Base-by-base conservation (phyloP, 2,888 invertebrate species). In the Chymomyza caudatula region DNA sequence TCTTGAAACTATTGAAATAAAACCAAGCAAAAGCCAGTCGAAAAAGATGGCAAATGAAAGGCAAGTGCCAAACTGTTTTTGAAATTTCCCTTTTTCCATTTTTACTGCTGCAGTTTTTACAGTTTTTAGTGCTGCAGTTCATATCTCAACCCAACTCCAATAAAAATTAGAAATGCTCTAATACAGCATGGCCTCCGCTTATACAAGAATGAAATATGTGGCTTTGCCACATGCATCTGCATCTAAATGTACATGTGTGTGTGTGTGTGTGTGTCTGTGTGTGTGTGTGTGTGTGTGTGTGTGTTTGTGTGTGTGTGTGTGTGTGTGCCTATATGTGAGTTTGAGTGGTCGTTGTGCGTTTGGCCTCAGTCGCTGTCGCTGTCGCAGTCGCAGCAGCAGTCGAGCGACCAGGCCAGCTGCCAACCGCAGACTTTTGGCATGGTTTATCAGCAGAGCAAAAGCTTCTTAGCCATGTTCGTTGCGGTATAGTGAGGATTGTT, bases 381-480 rank as follows among this genome's bases (percentile, higher is more conserved):
- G 29, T 2, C 11, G 11, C 8, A 8, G 29, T 37, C 29, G 29
- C 29, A 11, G 29, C 29, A 2, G 11, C 29, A 37, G 29, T 37
- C 29, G 67, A 65, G 74, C 72, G 68, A 68, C 68, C 78, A 37
- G 68, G 77, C 77, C 74, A 75, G 78, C 76, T 76, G 78, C 77
- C 79, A 79, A 75, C 83, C 79, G 73, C 80, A 80, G 85, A 76
- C 76, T 80, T 84, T 80, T 80, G 80, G 85, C 82, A 80, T 78
- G 81, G 78, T 84, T 80, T 78, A 81, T 84, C 77, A 78, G 76
- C 55, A 68, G 63, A 65, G 73, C 61, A 63, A 74, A 74, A 74
- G 69, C 74, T 76, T 73, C 74, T 76, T 74, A 73, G 76, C 69
- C 63, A 72, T 72, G 60, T 71, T 58, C 61, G 59, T 62, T 53